phyloP scores from a whole-genome alignment of 2,113 vertebrate genomes.

The Todiramphus saurophagus region DNA sequence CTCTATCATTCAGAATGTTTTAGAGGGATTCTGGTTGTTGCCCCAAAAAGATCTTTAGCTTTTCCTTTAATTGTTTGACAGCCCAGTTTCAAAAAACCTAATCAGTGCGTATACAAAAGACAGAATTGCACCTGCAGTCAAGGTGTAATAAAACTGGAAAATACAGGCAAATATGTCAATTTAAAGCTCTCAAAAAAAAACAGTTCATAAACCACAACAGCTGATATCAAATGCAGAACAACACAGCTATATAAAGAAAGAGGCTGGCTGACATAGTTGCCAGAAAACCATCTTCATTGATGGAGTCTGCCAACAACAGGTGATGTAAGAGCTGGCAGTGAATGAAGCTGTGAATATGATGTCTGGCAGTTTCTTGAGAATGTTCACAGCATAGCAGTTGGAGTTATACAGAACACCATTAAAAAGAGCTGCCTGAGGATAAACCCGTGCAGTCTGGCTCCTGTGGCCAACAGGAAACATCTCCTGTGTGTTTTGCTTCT shows the following conservation, averaged over 20 bases:
- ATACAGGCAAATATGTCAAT: not conserved
- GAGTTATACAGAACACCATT: not conserved
- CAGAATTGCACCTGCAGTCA: not conserved
- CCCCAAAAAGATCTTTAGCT: not conserved
- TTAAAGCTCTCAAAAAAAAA: not conserved
- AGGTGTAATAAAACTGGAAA: not conserved
- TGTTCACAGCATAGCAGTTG: not conserved
- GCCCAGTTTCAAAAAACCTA: not conserved
- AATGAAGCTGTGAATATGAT: not conserved
- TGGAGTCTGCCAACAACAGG: conserved; percentile 9
- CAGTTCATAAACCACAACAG: not conserved
- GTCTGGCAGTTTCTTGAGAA: conserved; percentile 20
- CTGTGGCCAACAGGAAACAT: not conserved
- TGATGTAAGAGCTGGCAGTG: conserved; percentile 26
- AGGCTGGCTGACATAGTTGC: not conserved
- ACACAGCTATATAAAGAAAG: not conserved
- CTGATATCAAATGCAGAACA: not conserved
- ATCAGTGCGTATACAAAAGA: not conserved
- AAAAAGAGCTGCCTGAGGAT: not conserved
- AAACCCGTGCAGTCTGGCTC: not conserved
- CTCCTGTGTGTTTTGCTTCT: accelerated
- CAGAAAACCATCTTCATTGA: not conserved
- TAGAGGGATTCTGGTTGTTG: not conserved
- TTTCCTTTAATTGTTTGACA: not conserved
- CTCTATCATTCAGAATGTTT: not conserved